Conservation (phyloP, 2,113 vertebrate genomes). For the Archocentrus centrarchus region DNA sequence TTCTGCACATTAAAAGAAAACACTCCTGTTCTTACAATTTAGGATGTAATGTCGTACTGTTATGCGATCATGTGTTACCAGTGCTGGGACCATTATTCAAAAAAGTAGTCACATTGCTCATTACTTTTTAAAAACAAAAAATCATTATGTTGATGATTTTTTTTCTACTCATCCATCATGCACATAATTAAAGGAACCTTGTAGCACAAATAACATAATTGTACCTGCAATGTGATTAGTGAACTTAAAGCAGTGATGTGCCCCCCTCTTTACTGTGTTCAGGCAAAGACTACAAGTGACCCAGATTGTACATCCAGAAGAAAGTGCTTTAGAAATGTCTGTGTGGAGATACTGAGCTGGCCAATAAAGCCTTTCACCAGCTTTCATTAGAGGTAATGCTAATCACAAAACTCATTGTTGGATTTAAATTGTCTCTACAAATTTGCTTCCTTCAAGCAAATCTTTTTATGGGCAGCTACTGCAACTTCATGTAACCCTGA, state of each 20-base stretch:
- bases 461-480: conserved; percentile 11
- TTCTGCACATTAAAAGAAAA: too few relatives aligned
- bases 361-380: background rate
- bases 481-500: background rate
- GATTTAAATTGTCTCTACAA: background rate
- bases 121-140: too few relatives aligned
- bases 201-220: background rate
- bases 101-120: too few relatives aligned
- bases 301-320: background rate
- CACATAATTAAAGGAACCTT: background rate
- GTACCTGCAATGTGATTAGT: background rate
- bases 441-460: background rate
- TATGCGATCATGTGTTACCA: too few relatives aligned
- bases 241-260: too few relatives aligned
- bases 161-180: background rate
- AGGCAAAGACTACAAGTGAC: background rate
- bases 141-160: background rate
- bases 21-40: too few relatives aligned
- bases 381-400: conserved; percentile 11
- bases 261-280: background rate
- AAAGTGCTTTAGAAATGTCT: background rate
- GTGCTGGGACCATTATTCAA: too few relatives aligned
- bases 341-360: background rate
- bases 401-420: background rate
- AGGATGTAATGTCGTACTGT: too few relatives aligned